Percentiles rank a stretch among this genome's conserved stretches.
Evolutionary conservation across 1,140 invertebrate genomes (phyloP).

Genomic region (Pseudomyrmex cubaensis): DNA sequence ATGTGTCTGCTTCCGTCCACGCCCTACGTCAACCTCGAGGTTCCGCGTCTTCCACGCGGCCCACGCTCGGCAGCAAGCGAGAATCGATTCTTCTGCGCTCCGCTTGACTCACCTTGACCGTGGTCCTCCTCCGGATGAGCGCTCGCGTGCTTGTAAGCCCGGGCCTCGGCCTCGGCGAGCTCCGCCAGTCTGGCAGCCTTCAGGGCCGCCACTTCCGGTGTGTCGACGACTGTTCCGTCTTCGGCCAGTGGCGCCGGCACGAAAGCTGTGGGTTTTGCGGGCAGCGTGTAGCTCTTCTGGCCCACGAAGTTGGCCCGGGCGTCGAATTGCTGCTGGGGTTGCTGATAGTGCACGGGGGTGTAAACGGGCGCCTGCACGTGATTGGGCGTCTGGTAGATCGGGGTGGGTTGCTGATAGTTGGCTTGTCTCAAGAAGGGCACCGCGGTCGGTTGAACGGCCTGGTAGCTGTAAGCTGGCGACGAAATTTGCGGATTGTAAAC

Average conservation of each 20-base stretch:
- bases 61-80: slow-evolving; percentile 1
- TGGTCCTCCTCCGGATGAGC: slow-evolving; percentile 77
- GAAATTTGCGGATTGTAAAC: slow-evolving; percentile 31
- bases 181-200: slow-evolving; percentile 82
- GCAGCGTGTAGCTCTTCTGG: slow-evolving; percentile 71
- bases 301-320: slow-evolving; percentile 67
- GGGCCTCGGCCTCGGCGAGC: slow-evolving; percentile 83
- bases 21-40: not conserved
- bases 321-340: slow-evolving; percentile 68
- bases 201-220: slow-evolving; percentile 87
- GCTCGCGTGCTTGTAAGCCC: slow-evolving; percentile 85
- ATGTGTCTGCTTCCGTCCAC: too few relatives aligned
- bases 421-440: slow-evolving; percentile 42
- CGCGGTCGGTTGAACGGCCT: slow-evolving; percentile 50
- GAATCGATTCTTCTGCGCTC: not conserved
- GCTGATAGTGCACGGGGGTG: slow-evolving; percentile 60
- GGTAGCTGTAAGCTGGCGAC: slow-evolving; percentile 33
- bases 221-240: slow-evolving; percentile 87
- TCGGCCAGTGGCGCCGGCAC: slow-evolving; percentile 87
- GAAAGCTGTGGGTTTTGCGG: slow-evolving; percentile 73
- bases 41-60: slow-evolving; percentile 6
- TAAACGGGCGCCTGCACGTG: slow-evolving; percentile 43
- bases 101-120: slow-evolving; percentile 76
- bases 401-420: slow-evolving; percentile 49
- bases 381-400: slow-evolving; percentile 42